A percentile compares a stretch with the other conserved stretches of the same genome.
phyloP scores from a whole-genome alignment of 2,888 invertebrate genomes.

The Tenthredo scrophulariae region DNA sequence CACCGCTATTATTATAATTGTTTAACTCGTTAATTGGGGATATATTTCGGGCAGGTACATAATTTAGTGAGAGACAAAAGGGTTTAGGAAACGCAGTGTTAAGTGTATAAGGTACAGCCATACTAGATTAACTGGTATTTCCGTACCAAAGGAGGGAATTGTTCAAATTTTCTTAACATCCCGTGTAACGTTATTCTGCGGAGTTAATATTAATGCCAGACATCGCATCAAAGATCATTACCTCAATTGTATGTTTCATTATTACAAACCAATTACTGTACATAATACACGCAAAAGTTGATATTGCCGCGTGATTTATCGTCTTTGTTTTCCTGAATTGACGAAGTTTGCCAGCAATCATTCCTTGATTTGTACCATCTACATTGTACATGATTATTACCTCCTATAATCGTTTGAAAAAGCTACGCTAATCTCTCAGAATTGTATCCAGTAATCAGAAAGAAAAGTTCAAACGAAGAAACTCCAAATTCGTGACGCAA shows the following conservation, averaged over 20 bases:
- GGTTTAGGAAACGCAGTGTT: constrained; percentile 35
- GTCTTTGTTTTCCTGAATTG: background rate
- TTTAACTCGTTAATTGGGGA: constrained; percentile 47
- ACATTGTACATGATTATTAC: background rate
- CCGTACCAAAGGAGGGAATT: background rate
- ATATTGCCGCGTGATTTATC: background rate
- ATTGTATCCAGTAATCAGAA: background rate
- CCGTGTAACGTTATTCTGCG: background rate
- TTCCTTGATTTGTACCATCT: background rate
- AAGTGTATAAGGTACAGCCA: constrained; percentile 5
- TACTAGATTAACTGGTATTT: constrained; percentile 12
- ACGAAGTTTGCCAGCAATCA: background rate
- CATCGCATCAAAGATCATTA: background rate
- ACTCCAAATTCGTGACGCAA: background rate
- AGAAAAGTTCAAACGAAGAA: background rate
- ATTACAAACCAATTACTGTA: background rate
- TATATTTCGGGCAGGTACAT: constrained; percentile 43
- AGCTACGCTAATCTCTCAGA: background rate
- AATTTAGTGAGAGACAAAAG: constrained; percentile 40
- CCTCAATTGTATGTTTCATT: background rate
- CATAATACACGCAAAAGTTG: background rate
- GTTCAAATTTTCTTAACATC: background rate
- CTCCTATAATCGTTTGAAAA: no score
- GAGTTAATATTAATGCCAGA: background rate
- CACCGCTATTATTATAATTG: constrained; percentile 45